Evolutionary conservation across 2,113 vertebrate species (phyloP).

Genomic region (Rhabdomys dilectus): DNA sequence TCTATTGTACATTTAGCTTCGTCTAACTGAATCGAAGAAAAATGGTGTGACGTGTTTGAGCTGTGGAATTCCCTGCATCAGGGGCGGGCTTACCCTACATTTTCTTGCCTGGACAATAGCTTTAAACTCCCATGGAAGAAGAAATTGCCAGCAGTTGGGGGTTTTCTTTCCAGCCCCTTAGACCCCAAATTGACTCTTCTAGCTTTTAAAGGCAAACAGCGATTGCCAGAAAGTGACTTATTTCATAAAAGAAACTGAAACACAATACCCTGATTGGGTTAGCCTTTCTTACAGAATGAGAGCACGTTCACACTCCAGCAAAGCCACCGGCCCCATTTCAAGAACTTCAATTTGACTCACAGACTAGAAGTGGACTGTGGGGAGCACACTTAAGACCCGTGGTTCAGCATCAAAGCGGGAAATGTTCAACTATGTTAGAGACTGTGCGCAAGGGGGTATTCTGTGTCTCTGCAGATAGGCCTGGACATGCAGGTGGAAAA

Average conservation of each 20-base stretch:
- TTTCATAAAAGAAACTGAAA: slow-evolving; percentile 83
- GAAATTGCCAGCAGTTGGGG: slow-evolving; percentile 74
- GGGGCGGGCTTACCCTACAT: slow-evolving; percentile 17
- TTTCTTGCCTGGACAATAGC: slow-evolving; percentile 74
- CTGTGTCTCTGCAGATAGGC: slow-evolving; percentile 77
- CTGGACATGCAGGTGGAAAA: slow-evolving; percentile 82
- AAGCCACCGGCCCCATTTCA: slow-evolving; percentile 70
- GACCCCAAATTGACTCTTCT: slow-evolving; percentile 75
- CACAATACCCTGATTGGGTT: slow-evolving; percentile 79
- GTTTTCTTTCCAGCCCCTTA: slow-evolving; percentile 69
- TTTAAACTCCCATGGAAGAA: slow-evolving; percentile 73
- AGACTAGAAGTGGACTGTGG: slow-evolving; percentile 78
- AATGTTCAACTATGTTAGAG: slow-evolving; percentile 80
- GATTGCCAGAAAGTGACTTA: slow-evolving; percentile 81
- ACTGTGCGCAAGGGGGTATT: slow-evolving; percentile 68
- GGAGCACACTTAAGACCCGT: slow-evolving; percentile 76
- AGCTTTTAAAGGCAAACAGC: slow-evolving; percentile 83
- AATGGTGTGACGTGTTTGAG: slow-evolving; percentile 24
- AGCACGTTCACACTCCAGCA: slow-evolving; percentile 74
- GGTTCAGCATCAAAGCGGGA: slow-evolving; percentile 78
- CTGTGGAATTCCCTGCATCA: slow-evolving; percentile 26
- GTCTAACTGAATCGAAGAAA: slow-evolving; percentile 43
- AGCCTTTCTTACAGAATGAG: slow-evolving; percentile 80
- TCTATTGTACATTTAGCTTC: neutral
- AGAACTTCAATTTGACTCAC: slow-evolving; percentile 79